Conservation (phyloP, 2,888 invertebrate species). For the Pammene aurita region DNA sequence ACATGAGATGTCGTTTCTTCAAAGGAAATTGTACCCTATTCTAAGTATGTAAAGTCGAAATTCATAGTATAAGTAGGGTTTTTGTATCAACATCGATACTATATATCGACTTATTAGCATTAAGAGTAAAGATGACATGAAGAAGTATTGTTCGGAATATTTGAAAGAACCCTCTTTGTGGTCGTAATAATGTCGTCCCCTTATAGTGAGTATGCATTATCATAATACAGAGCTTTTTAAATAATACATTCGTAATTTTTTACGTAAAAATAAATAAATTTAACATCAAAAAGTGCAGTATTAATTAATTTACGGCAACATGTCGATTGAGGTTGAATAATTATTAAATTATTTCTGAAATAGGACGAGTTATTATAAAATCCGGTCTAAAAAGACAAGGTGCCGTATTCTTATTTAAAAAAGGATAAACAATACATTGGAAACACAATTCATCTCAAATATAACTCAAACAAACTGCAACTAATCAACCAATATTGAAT, state of each 20-base stretch:
- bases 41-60: background rate
- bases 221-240: background rate
- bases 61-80: background rate
- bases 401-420: too few species aligned
- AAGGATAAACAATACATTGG: too few species aligned
- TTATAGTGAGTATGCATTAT: background rate
- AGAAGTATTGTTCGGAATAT: background rate
- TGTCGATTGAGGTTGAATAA: too few species aligned
- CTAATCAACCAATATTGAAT: too few species aligned
- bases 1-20: background rate
- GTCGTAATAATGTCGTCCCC: constrained; percentile 1
- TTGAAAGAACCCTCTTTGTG: constrained; percentile 12
- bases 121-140: constrained; percentile 4
- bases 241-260: background rate
- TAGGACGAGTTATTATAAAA: too few species aligned
- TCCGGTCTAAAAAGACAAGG: too few species aligned
- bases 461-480: too few species aligned
- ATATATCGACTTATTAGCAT: constrained; percentile 37
- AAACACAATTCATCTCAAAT: too few species aligned
- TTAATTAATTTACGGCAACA: too few species aligned
- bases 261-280: too few species aligned
- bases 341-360: too few species aligned
- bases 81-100: background rate
- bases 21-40: background rate
- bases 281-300: too few species aligned